phyloP scores from a whole-genome alignment of 2,888 invertebrate genomes.

The Leucoptera coffeella region DNA sequence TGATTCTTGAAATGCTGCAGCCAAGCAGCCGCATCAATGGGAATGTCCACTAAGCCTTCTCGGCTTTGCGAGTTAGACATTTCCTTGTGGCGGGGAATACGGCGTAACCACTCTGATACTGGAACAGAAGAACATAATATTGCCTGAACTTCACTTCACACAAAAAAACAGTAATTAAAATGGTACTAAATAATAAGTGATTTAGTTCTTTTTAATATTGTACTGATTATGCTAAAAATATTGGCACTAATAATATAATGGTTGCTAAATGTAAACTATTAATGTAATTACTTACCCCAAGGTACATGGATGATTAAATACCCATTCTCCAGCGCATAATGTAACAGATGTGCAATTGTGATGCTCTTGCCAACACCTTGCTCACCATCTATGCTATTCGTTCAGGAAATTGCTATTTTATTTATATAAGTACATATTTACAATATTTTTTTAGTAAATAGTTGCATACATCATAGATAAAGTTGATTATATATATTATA shows the following conservation, averaged over 20 bases:
- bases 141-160: too few relatives aligned
- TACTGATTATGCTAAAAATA: too few relatives aligned
- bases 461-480: too few relatives aligned
- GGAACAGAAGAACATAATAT: too few relatives aligned
- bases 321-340: conserved; percentile 66
- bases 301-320: conserved; percentile 77
- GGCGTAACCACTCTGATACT: conserved; percentile 74
- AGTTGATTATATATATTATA: too few relatives aligned
- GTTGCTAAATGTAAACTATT: too few relatives aligned
- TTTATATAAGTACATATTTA: not conserved
- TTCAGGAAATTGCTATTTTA: conserved; percentile 5
- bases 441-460: not conserved
- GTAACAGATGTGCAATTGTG: conserved; percentile 72
- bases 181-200: too few relatives aligned
- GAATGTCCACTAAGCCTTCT: conserved; percentile 74
- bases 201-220: too few relatives aligned
- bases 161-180: too few relatives aligned
- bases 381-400: conserved; percentile 60
- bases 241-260: too few relatives aligned
- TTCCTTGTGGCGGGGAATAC: conserved; percentile 60
- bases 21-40: conserved; percentile 82
- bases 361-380: conserved; percentile 77
- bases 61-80: conserved; percentile 61
- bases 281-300: conserved; percentile 59
- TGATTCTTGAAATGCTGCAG: conserved; percentile 72